Percentiles rank a stretch among this genome's conserved stretches.
Evolutionary conservation across 2,888 invertebrate genomes (phyloP).

Genomic region (Helleia helle): DNA sequence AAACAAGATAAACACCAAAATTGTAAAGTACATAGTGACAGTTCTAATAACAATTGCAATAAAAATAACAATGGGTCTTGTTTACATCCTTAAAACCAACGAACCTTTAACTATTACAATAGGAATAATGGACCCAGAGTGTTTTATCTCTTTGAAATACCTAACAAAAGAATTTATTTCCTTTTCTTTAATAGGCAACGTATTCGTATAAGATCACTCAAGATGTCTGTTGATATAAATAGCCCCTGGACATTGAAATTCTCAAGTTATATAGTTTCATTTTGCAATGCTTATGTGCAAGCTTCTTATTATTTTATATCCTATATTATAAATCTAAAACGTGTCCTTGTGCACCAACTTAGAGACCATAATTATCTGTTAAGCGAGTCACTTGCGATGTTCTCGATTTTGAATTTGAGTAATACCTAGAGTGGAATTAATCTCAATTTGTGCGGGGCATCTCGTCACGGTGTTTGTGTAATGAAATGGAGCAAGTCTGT

Average conservation of each 20-base stretch:
- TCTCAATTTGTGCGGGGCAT: slow-evolving; percentile 64
- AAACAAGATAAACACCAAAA: background rate
- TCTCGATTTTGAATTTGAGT: slow-evolving; percentile 21
- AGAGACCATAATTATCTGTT: slow-evolving; percentile 10
- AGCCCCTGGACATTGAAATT: slow-evolving; percentile 40
- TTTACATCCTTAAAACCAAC: background rate
- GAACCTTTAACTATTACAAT: background rate
- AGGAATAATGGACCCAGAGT: background rate
- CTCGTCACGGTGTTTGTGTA: slow-evolving; percentile 70
- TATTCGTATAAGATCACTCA: slow-evolving; percentile 29
- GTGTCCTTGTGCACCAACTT: background rate
- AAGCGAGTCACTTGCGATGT: background rate
- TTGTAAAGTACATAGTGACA: too few species aligned
- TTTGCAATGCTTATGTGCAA: slow-evolving; percentile 24
- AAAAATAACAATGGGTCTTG: too few species aligned
- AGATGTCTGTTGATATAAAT: slow-evolving; percentile 37
- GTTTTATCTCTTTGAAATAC: background rate
- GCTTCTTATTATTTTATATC: background rate
- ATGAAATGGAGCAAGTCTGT: slow-evolving; percentile 63
- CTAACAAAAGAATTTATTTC: slow-evolving; percentile 17
- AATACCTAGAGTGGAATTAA: slow-evolving; percentile 57
- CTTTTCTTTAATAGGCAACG: slow-evolving; percentile 24
- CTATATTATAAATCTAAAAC: slow-evolving; percentile 1
- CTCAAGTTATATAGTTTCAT: slow-evolving; percentile 42
- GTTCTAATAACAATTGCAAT: too few species aligned